These are phyloP conservation scores for Sebastes fasciatus DNA, from an alignment of 2,113 vertebrate species.

Conservation along the genomic window DNA sequence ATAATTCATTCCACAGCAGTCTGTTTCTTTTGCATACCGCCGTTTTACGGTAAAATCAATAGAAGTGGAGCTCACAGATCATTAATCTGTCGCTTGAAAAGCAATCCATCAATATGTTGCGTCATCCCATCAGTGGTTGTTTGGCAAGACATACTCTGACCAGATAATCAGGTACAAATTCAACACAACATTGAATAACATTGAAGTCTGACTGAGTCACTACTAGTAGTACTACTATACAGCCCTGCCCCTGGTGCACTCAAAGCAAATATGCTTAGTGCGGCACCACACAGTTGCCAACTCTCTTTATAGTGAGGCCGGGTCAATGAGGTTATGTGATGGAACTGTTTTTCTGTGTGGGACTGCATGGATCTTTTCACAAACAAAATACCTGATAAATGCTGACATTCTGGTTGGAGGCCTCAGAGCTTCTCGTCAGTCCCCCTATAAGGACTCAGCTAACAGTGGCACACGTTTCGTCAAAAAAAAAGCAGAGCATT, in stretches of 20 bases:
- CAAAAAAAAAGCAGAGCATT: background rate
- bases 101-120: background rate
- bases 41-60: conserved; percentile 9
- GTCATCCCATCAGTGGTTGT: background rate
- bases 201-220: background rate
- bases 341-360: background rate
- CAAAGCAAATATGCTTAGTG: conserved; percentile 22
- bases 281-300: conserved; percentile 24
- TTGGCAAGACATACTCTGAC: background rate
- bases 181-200: background rate
- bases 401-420: background rate
- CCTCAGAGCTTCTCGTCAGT: background rate
- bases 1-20: conserved; percentile 20
- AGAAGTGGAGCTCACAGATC: background rate
- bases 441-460: background rate
- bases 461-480: background rate
- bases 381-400: conserved; percentile 8
- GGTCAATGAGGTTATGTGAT: conserved; percentile 16
- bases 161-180: conserved; percentile 10
- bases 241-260: background rate
- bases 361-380: conserved; percentile 7
- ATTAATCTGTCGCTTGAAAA: conserved; percentile 5
- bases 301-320: conserved; percentile 14
- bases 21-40: background rate
- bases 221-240: background rate